phyloP scores from a whole-genome alignment of 2,888 invertebrate species.

The Eupithecia subfuscata region DNA sequence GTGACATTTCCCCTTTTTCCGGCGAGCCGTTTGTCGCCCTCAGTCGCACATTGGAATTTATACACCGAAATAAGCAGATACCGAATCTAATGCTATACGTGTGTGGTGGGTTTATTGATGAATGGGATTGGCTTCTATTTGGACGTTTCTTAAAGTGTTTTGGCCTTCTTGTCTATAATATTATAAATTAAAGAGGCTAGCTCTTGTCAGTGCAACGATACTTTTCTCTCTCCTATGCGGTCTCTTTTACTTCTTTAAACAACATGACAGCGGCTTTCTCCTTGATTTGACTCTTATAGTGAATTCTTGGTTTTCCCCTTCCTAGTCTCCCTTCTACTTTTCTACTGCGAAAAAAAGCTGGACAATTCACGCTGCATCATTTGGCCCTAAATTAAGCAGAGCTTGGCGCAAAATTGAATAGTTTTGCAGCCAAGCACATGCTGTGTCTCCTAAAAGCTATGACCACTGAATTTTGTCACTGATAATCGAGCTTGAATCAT shows the following conservation, averaged over 20 bases:
- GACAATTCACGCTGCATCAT: background rate
- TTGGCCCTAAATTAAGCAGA: background rate
- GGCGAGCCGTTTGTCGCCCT: constrained; percentile 70
- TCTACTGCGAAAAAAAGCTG: background rate
- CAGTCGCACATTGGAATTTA: constrained; percentile 77
- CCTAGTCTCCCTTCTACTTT: too few species aligned
- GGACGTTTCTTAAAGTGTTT: background rate
- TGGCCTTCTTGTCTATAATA: too few species aligned
- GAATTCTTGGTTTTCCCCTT: too few species aligned
- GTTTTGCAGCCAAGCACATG: background rate
- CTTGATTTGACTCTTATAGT: too few species aligned
- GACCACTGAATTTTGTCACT: background rate
- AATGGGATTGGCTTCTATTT: constrained; percentile 10
- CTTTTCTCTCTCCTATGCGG: too few species aligned
- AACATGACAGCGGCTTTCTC: too few species aligned
- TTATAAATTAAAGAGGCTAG: too few species aligned
- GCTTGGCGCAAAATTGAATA: background rate
- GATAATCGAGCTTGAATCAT: background rate
- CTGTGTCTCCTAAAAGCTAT: background rate
- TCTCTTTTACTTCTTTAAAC: too few species aligned
- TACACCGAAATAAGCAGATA: constrained; percentile 83
- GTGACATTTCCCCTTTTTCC: constrained; percentile 80
- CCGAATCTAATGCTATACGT: constrained; percentile 76
- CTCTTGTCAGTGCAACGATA: too few species aligned
- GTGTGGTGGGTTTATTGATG: constrained; percentile 21